Conservation (phyloP, 2,888 invertebrate genomes). For the Cyrtodaria siliqua region DNA sequence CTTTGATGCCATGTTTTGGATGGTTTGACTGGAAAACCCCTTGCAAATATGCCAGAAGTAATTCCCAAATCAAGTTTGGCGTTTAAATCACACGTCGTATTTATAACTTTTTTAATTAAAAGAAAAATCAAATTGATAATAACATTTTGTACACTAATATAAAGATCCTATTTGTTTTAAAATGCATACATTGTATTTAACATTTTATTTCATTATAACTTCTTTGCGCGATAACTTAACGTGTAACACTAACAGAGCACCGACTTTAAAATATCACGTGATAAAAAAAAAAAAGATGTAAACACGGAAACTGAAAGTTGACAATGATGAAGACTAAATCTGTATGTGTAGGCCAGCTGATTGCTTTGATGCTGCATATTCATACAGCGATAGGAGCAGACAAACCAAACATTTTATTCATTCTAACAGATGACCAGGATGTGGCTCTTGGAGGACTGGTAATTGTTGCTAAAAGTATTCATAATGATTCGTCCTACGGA, state of each 20-base stretch:
- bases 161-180: too few relatives aligned
- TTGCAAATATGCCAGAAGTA: not conserved
- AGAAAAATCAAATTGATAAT: too few relatives aligned
- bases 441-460: slow-evolving; percentile 92
- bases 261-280: slow-evolving; percentile 49
- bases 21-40: not conserved
- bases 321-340: not conserved
- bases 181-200: too few relatives aligned
- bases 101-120: too few relatives aligned
- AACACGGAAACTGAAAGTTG: slow-evolving; percentile 6
- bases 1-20: slow-evolving; percentile 36
- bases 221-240: too few relatives aligned
- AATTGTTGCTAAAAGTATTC: too few relatives aligned
- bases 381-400: not conserved
- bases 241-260: too few relatives aligned
- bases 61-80: too few relatives aligned
- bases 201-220: too few relatives aligned
- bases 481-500: too few relatives aligned
- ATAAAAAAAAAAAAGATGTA: slow-evolving; percentile 25
- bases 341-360: not conserved
- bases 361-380: not conserved
- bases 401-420: slow-evolving; percentile 94
- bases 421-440: slow-evolving; percentile 99
- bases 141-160: too few relatives aligned
- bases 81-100: too few relatives aligned